Evolutionary conservation across 2,797 vertebrate genomes (phyloP).

Genomic region (Malacoctenus gilli): DNA sequence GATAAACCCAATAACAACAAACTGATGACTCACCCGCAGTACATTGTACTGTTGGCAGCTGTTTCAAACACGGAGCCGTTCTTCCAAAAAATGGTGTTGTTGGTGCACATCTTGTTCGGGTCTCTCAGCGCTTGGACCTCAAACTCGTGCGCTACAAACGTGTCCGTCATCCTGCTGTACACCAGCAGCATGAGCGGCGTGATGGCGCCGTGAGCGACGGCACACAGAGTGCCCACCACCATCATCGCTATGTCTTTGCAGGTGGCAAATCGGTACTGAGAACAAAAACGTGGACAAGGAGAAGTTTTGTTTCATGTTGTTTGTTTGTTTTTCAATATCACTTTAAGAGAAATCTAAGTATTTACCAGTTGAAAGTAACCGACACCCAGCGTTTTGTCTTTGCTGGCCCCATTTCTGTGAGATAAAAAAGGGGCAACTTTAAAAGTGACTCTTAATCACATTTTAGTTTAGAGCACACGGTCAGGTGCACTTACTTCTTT

Average conservation of each 20-base stretch:
- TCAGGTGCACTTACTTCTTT: no score
- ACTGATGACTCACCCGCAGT: conserved; percentile 76
- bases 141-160: conserved; percentile 90
- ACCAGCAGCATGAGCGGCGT: conserved; percentile 88
- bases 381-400: conserved; percentile 62
- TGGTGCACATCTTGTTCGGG: conserved; percentile 86
- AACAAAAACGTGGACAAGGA: neutral
- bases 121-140: conserved; percentile 87
- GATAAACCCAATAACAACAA: neutral
- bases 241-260: conserved; percentile 87
- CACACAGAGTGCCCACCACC: conserved; percentile 86
- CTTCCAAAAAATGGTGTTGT: conserved; percentile 87
- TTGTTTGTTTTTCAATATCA: no score
- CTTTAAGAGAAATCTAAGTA: neutral
- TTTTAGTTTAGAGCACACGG: neutral
- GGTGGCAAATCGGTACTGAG: conserved; percentile 91
- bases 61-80: conserved; percentile 79
- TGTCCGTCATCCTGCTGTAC: conserved; percentile 91
- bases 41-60: conserved; percentile 63
- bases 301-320: no score
- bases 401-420: conserved; percentile 66
- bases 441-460: neutral
- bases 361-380: conserved; percentile 84
- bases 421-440: conserved; percentile 5
- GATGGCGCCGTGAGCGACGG: conserved; percentile 87